Evolutionary conservation across 2,888 invertebrate genomes (phyloP).

Genomic region (Pardosa pseudoannulata): DNA sequence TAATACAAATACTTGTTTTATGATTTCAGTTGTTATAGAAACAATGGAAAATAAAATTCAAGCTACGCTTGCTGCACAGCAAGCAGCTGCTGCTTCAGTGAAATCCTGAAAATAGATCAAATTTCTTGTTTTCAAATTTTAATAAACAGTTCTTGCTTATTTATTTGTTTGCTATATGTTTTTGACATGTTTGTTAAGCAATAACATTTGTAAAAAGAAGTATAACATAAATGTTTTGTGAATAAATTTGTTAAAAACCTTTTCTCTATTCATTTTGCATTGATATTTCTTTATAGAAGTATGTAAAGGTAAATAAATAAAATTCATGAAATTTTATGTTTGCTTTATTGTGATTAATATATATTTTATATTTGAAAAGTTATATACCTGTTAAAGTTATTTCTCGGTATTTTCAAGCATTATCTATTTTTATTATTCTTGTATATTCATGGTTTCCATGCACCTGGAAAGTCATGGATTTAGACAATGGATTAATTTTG

Average conservation of each 20-base stretch:
- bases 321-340: neutral
- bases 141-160: slow-evolving; percentile 6
- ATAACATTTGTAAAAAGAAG: neutral
- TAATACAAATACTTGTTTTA: too few relatives aligned
- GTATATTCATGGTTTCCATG: too few relatives aligned
- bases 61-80: slow-evolving; percentile 70
- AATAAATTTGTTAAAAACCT: slow-evolving; percentile 16
- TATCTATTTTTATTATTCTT: too few relatives aligned
- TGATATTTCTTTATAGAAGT: neutral
- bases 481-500: too few relatives aligned
- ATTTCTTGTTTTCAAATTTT: neutral
- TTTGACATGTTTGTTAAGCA: slow-evolving; percentile 8
- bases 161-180: neutral
- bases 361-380: too few relatives aligned
- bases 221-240: neutral
- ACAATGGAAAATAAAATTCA: slow-evolving; percentile 69
- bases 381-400: too few relatives aligned
- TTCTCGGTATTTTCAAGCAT: too few relatives aligned
- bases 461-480: too few relatives aligned
- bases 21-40: slow-evolving; percentile 68
- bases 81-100: slow-evolving; percentile 37
- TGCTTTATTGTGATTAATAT: neutral
- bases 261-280: neutral
- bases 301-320: neutral
- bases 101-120: slow-evolving; percentile 42